These are phyloP conservation scores for Lomographa bimaculata DNA, from an alignment of 2,888 invertebrate genomes.

Conservation along the genomic window DNA sequence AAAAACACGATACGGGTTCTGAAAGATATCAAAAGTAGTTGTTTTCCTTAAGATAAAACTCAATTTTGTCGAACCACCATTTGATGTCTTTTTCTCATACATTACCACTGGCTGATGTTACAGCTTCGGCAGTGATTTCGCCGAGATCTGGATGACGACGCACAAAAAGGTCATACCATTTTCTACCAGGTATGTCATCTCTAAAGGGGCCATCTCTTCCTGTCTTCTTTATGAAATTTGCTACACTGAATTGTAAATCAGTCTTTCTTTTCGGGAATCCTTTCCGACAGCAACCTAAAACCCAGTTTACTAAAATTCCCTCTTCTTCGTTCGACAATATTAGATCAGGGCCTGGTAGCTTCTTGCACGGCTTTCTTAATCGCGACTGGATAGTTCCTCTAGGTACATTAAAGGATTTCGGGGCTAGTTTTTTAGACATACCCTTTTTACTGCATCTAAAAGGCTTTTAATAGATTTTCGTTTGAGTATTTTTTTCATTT, in stretches of 20 bases:
- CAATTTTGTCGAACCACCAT: constrained; percentile 36
- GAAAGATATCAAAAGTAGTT: constrained; percentile 15
- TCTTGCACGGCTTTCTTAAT: constrained; percentile 10
- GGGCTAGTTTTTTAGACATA: constrained; percentile 23
- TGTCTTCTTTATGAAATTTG: constrained; percentile 19
- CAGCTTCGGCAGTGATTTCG: constrained; percentile 39
- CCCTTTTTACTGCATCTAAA: constrained; percentile 17
- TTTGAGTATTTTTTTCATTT: too few relatives aligned
- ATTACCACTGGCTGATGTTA: constrained; percentile 44
- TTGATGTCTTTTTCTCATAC: constrained; percentile 42
- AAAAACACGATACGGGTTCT: constrained; percentile 25
- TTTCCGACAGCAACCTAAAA: constrained; percentile 16
- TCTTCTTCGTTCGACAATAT: constrained; percentile 21
- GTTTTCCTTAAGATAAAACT: constrained; percentile 15
- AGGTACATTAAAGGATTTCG: constrained; percentile 27
- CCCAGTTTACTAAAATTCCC: constrained; percentile 15
- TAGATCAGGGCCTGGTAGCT: constrained; percentile 17
- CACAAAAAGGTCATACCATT: constrained; percentile 34
- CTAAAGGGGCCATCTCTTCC: constrained; percentile 12
- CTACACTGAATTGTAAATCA: constrained; percentile 20
- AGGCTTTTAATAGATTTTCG: too few relatives aligned
- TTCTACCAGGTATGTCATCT: constrained; percentile 21
- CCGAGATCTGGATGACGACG: constrained; percentile 32
- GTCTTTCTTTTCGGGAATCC: constrained; percentile 25
- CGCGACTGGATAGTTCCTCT: constrained; percentile 25